phyloP scores from a whole-genome alignment of 2,797 vertebrate genomes.

The Semotilus atromaculatus region DNA sequence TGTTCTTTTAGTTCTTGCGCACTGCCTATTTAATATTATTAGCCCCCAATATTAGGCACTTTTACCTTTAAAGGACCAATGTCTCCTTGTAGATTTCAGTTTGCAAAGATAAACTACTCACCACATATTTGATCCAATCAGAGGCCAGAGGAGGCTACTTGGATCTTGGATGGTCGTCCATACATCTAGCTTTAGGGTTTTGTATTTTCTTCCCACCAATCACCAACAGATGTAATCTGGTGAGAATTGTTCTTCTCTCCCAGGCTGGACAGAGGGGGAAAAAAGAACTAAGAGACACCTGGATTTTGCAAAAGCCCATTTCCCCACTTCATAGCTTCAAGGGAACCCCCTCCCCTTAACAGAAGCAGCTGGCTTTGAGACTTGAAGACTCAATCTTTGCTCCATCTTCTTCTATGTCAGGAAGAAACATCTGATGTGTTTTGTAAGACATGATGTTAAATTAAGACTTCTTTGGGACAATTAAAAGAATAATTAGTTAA shows the following conservation, averaged over 20 bases:
- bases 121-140: slow-evolving; percentile 41
- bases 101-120: slow-evolving; percentile 17
- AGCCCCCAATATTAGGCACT: not conserved
- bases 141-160: slow-evolving; percentile 6
- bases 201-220: slow-evolving; percentile 64
- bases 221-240: slow-evolving; percentile 80
- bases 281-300: slow-evolving; percentile 59
- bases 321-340: slow-evolving; percentile 28
- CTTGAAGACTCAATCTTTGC: slow-evolving; percentile 30
- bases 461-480: not conserved
- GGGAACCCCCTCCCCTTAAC: slow-evolving; percentile 29
- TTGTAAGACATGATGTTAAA: not conserved
- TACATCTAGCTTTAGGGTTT: slow-evolving; percentile 41
- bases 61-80: not conserved
- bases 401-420: slow-evolving; percentile 15
- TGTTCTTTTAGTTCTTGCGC: not conserved
- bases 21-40: not conserved
- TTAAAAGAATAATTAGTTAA: not conserved
- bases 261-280: slow-evolving; percentile 41
- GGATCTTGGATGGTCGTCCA: slow-evolving; percentile 20
- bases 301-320: slow-evolving; percentile 58
- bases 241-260: slow-evolving; percentile 63
- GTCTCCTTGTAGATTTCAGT: not conserved
- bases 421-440: slow-evolving; percentile 8
- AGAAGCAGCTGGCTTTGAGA: slow-evolving; percentile 45